Evolutionary conservation across 1,140 invertebrate genomes (phyloP), one percentile per base, ranked within the genome.

Genomic region (Orussus abietinus): DNA sequence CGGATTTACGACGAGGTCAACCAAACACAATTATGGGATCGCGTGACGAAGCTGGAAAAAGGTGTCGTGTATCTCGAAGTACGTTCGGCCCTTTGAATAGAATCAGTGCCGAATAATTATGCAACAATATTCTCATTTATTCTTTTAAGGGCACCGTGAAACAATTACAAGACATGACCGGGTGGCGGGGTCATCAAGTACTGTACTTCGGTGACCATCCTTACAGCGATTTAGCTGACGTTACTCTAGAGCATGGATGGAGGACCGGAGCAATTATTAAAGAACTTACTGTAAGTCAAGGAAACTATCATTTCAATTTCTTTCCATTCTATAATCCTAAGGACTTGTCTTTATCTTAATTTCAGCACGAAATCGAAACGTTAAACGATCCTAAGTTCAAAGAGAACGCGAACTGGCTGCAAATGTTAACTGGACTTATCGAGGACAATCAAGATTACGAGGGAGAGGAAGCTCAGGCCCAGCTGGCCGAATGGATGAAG

Each of bases 181-280:
- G 88, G 0, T 98, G 94, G 92, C 77, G 82, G 38, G 92, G 92
- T 0, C 85, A 90, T 53, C 85, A 91, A 51, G 93, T 98, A 7
- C 67, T 98, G 5, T 98, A 98, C 69, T 97, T 97, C 75, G 96
- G 95, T 1, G 95, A 98, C 76, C 95, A 98, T 77, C 92, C 96
- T 0, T 98, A 97, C 74, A 94, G 86, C 62, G 96, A 98, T 75
- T 76, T 98, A 38, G 95, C 94, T 3, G 95, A 98, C 75, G 90
- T 95, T 3, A 96, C 93, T 1, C 72, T 98, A 6, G 86, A 95
- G 66, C 91, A 96, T 72, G 93, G 94, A 14, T 98, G 95, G 94
- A 80, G 92, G 56, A 98, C 96, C 5, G 94, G 93, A 3, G 95
- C 95, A n/a, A 97, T 98, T 39, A 96, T 98, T 35, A 90, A 88